These are phyloP conservation scores for Heterodera schachtii DNA, from an alignment of 1,140 invertebrate genomes.

Conservation along the genomic window DNA sequence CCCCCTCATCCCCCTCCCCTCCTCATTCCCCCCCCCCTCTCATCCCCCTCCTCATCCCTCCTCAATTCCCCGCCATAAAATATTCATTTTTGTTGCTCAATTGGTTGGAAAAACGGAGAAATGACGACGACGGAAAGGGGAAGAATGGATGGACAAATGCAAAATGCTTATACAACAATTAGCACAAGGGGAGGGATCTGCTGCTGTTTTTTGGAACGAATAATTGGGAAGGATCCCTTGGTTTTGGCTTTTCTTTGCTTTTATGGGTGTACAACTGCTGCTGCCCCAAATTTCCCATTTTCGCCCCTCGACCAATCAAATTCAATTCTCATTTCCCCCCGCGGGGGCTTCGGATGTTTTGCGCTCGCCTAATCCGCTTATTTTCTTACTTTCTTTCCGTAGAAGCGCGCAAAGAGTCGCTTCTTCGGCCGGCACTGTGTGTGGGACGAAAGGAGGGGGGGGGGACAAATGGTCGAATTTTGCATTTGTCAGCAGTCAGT, in stretches of 20 bases:
- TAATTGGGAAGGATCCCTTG: background rate
- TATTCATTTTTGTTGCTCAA: slow-evolving; percentile 20
- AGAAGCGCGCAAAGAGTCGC: background rate
- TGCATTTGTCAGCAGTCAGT: background rate
- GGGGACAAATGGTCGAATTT: background rate
- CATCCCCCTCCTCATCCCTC: background rate
- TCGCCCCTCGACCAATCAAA: background rate
- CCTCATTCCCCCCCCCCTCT: background rate
- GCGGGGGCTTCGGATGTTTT: background rate
- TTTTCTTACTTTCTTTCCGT: slow-evolving; percentile 1
- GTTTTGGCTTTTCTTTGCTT: background rate
- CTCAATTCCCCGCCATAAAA: slow-evolving; percentile 1
- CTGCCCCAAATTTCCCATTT: background rate
- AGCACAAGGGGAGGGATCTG: background rate
- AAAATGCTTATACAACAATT: background rate
- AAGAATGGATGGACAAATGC: background rate
- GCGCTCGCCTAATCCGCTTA: slow-evolving; percentile 15
- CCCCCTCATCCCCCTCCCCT: background rate
- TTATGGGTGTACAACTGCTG: background rate
- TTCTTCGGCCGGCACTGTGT: background rate
- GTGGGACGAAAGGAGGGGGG: background rate
- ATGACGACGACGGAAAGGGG: slow-evolving; percentile 1
- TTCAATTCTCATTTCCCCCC: background rate
- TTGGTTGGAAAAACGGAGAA: background rate
- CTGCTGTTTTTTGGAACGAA: background rate